Base-by-base conservation (phyloP, 2,797 vertebrate genomes). In the Sandelia bainsii region DNA sequence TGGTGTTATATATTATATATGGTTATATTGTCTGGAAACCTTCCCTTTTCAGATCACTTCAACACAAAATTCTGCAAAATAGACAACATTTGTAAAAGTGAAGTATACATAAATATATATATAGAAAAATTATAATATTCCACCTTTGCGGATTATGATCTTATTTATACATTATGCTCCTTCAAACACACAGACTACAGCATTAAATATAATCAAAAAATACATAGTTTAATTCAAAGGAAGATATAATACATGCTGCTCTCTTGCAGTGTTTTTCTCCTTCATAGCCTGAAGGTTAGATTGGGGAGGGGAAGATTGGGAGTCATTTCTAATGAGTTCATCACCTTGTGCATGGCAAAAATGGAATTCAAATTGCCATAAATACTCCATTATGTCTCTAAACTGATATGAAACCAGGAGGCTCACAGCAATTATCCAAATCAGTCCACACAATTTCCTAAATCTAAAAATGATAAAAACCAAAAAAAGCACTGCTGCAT, bases 261-360 rank as follows among this genome's bases (percentile, higher is more conserved):
- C 17, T 69, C 23, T 7, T 14, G 9, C 12, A 17, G 5, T 54
- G 20, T 23, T 78, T 61, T 49, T 49, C 50, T 45, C 44, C 74
- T 56, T 70, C 37, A 44, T 57, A 51, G 63, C 70, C 67, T 72
- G 67, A 79, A 84, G 81, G 80, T 82, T 69, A 79, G 25, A 69
- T 12, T 20, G 19, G 39, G 60, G 58, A 70, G 20, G 51, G 12
- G 27, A 25, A 48, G 53, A 84, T 69, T 34, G 48, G 56, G 68
- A 88, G 68, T 81, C 23, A 81, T 78, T 85, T 65, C 51, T 72
- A 80, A 88, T 87, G 73, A 88, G 80, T 79, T 90, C 68, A 79
- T 69, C 84, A 83, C 76, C 77, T 73, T 62, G 56, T 75, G 52
- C 71, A 58, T 76, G 69, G 57, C 65, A 75, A 25, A 20, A 69